Conservation (phyloP, 1,140 invertebrate species). For the Streblospio benedicti region DNA sequence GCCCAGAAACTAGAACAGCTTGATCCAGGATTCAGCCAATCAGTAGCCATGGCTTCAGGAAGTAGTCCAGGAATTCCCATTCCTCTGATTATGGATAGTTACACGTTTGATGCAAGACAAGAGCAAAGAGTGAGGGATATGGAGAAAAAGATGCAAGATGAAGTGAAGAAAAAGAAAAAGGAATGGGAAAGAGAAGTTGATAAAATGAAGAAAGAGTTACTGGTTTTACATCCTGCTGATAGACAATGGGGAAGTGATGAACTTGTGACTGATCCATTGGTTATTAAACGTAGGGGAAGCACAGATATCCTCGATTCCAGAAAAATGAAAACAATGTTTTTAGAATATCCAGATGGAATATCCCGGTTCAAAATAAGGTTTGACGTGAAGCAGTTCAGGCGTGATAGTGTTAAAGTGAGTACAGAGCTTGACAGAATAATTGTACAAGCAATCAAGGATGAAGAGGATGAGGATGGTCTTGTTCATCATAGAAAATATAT, state of each 20-base stretch:
- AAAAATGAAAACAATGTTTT: constrained; percentile 18
- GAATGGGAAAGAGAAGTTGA: constrained; percentile 18
- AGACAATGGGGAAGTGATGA: constrained; percentile 12
- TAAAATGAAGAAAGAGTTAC: constrained; percentile 18
- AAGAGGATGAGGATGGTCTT: not conserved
- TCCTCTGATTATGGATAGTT: constrained; percentile 12
- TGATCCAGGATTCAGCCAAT: too few relatives aligned
- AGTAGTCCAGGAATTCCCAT: constrained; percentile 4
- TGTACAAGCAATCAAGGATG: constrained; percentile 7
- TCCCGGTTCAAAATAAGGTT: constrained; percentile 11
- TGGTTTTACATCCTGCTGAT: constrained; percentile 11
- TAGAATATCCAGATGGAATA: constrained; percentile 10
- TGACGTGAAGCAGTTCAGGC: constrained; percentile 9
- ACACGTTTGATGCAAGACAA: constrained; percentile 15
- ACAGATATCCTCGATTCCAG: constrained; percentile 10
- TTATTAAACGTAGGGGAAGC: constrained; percentile 13
- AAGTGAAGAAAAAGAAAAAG: constrained; percentile 10
- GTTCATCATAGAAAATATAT: not conserved
- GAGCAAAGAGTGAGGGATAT: constrained; percentile 11
- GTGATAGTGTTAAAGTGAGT: constrained; percentile 8
- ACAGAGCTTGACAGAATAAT: constrained; percentile 11
- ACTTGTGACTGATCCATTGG: constrained; percentile 13
- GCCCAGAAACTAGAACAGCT: too few relatives aligned
- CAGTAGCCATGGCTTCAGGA: constrained; percentile 1
- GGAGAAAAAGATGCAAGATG: constrained; percentile 14